Percentiles rank a stretch among this genome's conserved stretches.
Evolutionary conservation across 2,113 vertebrate genomes (phyloP).

Genomic region (Carassius carassius): DNA sequence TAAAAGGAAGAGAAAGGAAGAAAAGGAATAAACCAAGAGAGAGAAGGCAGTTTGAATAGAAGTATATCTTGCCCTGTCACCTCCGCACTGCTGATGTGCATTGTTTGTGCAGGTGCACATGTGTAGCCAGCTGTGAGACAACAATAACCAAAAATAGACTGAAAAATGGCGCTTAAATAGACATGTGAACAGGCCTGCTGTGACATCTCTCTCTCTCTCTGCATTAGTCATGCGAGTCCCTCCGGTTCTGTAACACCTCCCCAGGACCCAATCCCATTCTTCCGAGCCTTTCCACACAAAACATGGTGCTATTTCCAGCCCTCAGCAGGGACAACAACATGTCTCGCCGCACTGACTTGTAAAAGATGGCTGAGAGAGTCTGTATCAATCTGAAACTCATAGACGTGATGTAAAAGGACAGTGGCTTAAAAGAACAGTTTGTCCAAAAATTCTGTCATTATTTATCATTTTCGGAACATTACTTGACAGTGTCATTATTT

Average conservation of each 20-base stretch:
- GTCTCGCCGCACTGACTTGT: constrained; percentile 9
- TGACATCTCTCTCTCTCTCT: constrained; percentile 37
- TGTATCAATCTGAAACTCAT: neutral
- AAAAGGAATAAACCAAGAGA: neutral
- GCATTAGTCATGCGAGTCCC: constrained; percentile 51
- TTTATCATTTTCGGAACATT: neutral
- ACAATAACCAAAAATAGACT: constrained; percentile 55
- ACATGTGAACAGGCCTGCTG: constrained; percentile 43
- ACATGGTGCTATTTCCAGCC: constrained; percentile 55
- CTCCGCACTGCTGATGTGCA: constrained; percentile 3
- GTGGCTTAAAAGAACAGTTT: neutral
- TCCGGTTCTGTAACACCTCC: constrained; percentile 53
- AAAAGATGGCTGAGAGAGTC: constrained; percentile 7
- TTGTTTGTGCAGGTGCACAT: constrained; percentile 43
- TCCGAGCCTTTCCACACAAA: constrained; percentile 44
- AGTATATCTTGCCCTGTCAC: constrained; percentile 2
- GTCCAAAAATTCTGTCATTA: neutral
- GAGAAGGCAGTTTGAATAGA: neutral
- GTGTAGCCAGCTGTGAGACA: constrained; percentile 43
- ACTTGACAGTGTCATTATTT: neutral
- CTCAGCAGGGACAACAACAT: constrained; percentile 48
- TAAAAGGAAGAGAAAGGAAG: neutral
- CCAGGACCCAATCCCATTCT: constrained; percentile 50
- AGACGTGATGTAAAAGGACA: neutral
- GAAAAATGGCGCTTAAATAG: constrained; percentile 40